Base-by-base conservation (phyloP, 2,888 invertebrate species). In the Diaprepes abbreviatus region DNA sequence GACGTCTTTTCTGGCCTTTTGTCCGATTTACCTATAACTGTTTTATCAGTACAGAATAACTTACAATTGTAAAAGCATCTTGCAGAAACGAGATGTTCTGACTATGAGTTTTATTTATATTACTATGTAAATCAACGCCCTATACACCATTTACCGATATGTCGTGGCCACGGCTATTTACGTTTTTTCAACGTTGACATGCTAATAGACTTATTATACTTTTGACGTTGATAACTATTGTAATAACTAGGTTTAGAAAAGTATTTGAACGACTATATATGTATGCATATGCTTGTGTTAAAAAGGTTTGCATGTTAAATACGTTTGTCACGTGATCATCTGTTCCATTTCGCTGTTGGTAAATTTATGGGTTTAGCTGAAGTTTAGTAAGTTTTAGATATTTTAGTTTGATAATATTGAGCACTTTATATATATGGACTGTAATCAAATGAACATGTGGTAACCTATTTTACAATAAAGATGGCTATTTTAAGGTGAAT, bases 161-260 rank as follows among this genome's bases (percentile, higher is more conserved):
- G 57, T 57, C 63, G 68, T 63, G 68, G 63, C 58, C 6, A 24
- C 5, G 9, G 40, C 63, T 48, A 58, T 68, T 68, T 57, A 68
- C 52, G 50, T 48, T 58, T 48, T 63, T 48, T 55, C 24, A 63
- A 63, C 62, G 68, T 68, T 68, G 64, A 69, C 64, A 69, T 14
- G 54, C 59, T 65, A 69, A 69, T 69, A 65, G 59, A 69, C 69
- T 58, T 36, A 68, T 68, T 68, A 63, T 62, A 63, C 55, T 21
- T 59, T 69, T 58, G 65, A 69, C 64, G 69, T 64, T 65, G 69
- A 69, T 69, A 69, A 59, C 65, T 58, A 45, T 59, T 52, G 59
- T 69, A 69, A 69, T 65, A 64, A 69, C 58, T 16, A 36, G 64
- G 64, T 59, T 65, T 33, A 52, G 59, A 64, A 64, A 65, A 58